phyloP scores from a whole-genome alignment of 1,140 invertebrate genomes.

The Aphaenogaster floridana region DNA sequence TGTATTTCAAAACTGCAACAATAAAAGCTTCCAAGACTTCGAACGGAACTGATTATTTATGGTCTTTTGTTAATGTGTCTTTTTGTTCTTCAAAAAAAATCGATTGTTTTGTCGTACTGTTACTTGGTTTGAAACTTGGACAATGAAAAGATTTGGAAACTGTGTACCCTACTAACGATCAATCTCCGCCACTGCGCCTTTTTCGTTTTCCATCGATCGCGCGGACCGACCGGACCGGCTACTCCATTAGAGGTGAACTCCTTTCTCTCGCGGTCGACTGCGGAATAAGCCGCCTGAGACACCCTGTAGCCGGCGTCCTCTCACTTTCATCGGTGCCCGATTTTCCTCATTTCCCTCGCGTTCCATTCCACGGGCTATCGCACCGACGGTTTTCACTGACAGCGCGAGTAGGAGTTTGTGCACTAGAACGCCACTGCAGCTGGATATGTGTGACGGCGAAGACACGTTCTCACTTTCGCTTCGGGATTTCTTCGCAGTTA shows the following conservation, averaged over 20 bases:
- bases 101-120: background rate
- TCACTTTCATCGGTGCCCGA: slow-evolving; percentile 80
- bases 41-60: background rate
- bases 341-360: slow-evolving; percentile 80
- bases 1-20: background rate
- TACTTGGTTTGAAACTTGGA: background rate
- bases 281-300: slow-evolving; percentile 63
- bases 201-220: slow-evolving; percentile 37
- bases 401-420: slow-evolving; percentile 70
- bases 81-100: background rate
- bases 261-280: slow-evolving; percentile 67
- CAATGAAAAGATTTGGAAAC: background rate
- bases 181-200: slow-evolving; percentile 5
- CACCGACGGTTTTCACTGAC: slow-evolving; percentile 75
- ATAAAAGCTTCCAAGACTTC: background rate
- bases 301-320: slow-evolving; percentile 75
- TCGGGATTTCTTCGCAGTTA: slow-evolving; percentile 47
- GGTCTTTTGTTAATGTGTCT: background rate
- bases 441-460: slow-evolving; percentile 45
- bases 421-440: slow-evolving; percentile 50
- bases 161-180: background rate
- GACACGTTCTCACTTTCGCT: slow-evolving; percentile 63
- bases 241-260: slow-evolving; percentile 37
- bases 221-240: slow-evolving; percentile 3
- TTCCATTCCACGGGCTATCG: slow-evolving; percentile 73